These are phyloP conservation scores for Chrysemys picta DNA, from an alignment of 2,113 vertebrate genomes.

Conservation along the genomic window DNA sequence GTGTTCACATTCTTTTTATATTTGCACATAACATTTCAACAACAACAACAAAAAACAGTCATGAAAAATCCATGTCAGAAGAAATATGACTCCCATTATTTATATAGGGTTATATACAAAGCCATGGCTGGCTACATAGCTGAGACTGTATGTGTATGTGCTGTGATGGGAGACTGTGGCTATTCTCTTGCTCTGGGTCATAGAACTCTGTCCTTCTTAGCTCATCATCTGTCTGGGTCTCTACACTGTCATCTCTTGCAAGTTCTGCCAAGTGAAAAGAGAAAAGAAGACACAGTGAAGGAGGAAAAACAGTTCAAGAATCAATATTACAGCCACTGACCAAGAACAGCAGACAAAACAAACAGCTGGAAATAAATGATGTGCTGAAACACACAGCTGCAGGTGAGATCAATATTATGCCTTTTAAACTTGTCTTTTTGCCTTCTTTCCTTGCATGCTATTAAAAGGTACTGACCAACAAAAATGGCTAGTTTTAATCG, in stretches of 20 bases:
- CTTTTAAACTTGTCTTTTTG: conserved; percentile 48
- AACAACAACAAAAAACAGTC: background rate
- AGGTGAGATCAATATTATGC: conserved; percentile 48
- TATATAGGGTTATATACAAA: background rate
- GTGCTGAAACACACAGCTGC: conserved; percentile 34
- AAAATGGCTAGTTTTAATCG: conserved; percentile 38
- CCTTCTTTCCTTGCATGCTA: background rate
- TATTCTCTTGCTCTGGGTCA: background rate
- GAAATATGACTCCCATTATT: background rate
- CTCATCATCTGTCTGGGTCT: background rate
- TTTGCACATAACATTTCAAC: background rate
- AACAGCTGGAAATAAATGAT: conserved; percentile 35
- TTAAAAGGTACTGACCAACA: conserved; percentile 40
- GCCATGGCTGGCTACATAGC: background rate
- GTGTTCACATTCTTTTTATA: background rate
- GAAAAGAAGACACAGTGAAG: background rate
- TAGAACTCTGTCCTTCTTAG: background rate
- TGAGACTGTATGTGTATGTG: background rate
- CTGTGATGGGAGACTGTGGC: background rate
- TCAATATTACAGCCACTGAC: background rate
- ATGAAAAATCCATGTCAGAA: background rate
- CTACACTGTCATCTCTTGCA: background rate
- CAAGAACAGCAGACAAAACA: background rate
- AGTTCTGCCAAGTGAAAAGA: background rate
- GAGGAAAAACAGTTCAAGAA: conserved; percentile 1